These are phyloP conservation scores for Tachycineta bicolor DNA, from an alignment of 2,113 vertebrate genomes.

Conservation along the genomic window DNA sequence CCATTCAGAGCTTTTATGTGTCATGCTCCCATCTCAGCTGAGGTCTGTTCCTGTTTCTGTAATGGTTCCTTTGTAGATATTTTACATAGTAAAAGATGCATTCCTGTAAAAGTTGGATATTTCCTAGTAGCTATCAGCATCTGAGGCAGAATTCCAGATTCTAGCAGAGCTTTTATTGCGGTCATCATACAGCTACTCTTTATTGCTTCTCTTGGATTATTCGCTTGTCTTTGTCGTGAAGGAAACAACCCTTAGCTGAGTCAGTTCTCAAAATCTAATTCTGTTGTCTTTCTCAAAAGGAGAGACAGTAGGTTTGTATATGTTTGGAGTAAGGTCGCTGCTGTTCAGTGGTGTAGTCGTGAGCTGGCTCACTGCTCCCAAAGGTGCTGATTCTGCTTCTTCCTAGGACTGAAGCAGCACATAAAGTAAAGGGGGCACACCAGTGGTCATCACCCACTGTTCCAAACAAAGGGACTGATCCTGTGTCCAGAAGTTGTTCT, in stretches of 20 bases:
- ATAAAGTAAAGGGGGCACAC: not conserved
- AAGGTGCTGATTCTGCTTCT: not conserved
- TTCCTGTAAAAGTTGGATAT: not conserved
- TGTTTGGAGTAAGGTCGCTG: not conserved
- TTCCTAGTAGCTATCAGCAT: not conserved
- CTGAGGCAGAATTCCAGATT: not conserved
- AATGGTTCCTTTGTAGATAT: not conserved
- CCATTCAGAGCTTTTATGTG: not conserved
- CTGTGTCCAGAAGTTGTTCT: fast-evolving
- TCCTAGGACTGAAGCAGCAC: not conserved
- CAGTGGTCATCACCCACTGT: not conserved
- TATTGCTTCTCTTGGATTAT: not conserved
- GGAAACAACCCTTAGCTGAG: not conserved
- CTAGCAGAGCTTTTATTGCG: not conserved
- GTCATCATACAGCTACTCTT: not conserved
- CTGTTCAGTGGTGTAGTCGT: not conserved
- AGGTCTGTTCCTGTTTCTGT: not conserved
- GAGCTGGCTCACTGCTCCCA: not conserved
- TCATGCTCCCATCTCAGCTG: not conserved
- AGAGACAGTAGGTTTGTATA: not conserved
- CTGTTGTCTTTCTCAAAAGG: not conserved
- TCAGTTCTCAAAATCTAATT: not conserved
- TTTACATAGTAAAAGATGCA: not conserved
- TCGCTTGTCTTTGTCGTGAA: not conserved
- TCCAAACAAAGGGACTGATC: not conserved